These are phyloP conservation scores for Physella acuta DNA, from an alignment of 1,140 invertebrate species.

Conservation along the genomic window DNA sequence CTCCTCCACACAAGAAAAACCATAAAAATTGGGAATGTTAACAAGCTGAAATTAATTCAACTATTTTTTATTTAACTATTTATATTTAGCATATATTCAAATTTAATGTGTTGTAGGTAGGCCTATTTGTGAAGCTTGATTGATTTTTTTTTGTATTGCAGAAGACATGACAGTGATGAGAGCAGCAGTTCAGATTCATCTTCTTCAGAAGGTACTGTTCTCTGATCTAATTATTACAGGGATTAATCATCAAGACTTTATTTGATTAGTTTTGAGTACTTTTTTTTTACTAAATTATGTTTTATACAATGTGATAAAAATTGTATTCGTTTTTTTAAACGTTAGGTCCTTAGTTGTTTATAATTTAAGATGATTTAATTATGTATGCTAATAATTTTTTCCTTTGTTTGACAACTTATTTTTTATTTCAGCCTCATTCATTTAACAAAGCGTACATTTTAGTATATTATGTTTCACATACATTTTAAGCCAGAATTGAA, in stretches of 20 bases:
- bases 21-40: neutral
- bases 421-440: no score
- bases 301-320: neutral
- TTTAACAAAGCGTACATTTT: no score
- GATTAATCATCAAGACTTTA: no score
- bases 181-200: conserved; percentile 14
- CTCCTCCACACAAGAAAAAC: neutral
- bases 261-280: no score
- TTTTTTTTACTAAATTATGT: neutral
- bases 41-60: neutral
- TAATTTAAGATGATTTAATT: neutral
- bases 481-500: no score
- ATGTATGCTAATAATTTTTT: neutral
- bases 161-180: conserved; percentile 14
- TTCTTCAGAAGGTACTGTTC: conserved; percentile 24
- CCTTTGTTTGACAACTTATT: neutral
- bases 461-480: no score
- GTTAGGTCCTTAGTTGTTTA: neutral
- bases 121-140: neutral
- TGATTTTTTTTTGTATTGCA: conserved; percentile 7
- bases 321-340: neutral
- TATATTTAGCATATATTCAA: neutral
- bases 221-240: conserved; percentile 15
- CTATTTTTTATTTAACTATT: neutral
- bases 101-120: neutral